A percentile compares a stretch with the other conserved stretches of the same genome.
phyloP scores from a whole-genome alignment of 2,113 vertebrate species.

The Steatornis caripensis region DNA sequence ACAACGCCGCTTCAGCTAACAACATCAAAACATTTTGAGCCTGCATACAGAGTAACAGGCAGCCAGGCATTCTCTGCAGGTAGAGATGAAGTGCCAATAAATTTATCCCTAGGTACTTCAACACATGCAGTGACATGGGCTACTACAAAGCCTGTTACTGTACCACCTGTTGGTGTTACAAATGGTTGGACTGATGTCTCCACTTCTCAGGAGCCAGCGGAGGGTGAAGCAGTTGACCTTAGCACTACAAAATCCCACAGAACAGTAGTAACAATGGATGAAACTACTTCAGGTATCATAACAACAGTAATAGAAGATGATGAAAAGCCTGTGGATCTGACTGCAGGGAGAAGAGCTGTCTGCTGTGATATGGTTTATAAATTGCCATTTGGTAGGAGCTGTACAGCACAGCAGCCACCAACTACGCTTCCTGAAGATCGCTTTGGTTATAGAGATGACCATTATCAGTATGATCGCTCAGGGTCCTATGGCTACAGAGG shows the following conservation, averaged over 20 bases:
- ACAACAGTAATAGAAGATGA: slow-evolving; percentile 91
- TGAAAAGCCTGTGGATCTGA: slow-evolving; percentile 92
- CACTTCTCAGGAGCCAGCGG: slow-evolving; percentile 57
- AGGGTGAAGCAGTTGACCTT: slow-evolving; percentile 87
- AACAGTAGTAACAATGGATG: slow-evolving; percentile 85
- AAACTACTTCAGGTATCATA: slow-evolving; percentile 77
- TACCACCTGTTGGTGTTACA: slow-evolving; percentile 69
- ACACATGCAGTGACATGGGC: slow-evolving; percentile 61
- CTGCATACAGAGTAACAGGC: slow-evolving; percentile 73
- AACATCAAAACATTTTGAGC: slow-evolving; percentile 82
- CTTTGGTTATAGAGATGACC: slow-evolving; percentile 87
- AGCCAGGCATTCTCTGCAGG: slow-evolving; percentile 60
- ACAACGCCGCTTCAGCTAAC: slow-evolving; percentile 85
- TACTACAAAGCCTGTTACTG: slow-evolving; percentile 71
- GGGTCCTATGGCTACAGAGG: slow-evolving; percentile 80
- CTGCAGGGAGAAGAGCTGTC: slow-evolving; percentile 88
- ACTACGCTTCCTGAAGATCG: slow-evolving; percentile 86
- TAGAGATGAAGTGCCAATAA: slow-evolving; percentile 88
- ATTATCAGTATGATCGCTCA: slow-evolving; percentile 83
- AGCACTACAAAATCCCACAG: slow-evolving; percentile 88
- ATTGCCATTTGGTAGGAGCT: slow-evolving; percentile 92
- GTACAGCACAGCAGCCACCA: slow-evolving; percentile 84
- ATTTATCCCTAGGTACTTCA: slow-evolving; percentile 83
- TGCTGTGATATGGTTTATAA: slow-evolving; percentile 97
- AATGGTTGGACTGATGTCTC: slow-evolving; percentile 74